A percentile compares a stretch with the other conserved stretches of the same genome.
These are phyloP conservation scores for Drosophila pseudoobscura DNA, from an alignment of 1,140 invertebrate species.

Conservation along the genomic window DNA sequence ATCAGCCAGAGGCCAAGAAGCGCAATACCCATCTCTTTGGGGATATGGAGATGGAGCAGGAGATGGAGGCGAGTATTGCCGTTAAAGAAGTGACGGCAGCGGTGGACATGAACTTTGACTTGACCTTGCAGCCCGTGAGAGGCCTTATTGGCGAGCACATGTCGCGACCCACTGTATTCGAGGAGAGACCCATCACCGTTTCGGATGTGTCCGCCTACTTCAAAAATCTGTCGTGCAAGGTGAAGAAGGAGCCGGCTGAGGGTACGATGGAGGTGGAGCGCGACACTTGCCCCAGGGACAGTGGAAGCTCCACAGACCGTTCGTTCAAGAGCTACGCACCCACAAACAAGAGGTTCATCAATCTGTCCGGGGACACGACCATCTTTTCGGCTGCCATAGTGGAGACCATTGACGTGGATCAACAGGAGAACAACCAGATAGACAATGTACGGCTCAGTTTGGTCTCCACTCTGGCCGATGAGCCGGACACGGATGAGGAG, in stretches of 20 bases:
- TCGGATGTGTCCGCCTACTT: slow-evolving; percentile 62
- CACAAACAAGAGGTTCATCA: slow-evolving; percentile 41
- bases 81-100: neutral
- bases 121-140: slow-evolving; percentile 18
- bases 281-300: slow-evolving; percentile 11
- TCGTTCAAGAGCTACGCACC: slow-evolving; percentile 45
- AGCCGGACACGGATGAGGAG: slow-evolving; percentile 3
- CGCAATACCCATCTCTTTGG: slow-evolving; percentile 14
- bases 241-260: neutral
- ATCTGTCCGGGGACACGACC: slow-evolving; percentile 51
- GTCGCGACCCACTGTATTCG: neutral
- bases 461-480: slow-evolving; percentile 63
- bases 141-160: too few relatives aligned
- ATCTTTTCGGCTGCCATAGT: slow-evolving; percentile 33
- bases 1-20: slow-evolving; percentile 61
- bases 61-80: neutral
- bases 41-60: neutral
- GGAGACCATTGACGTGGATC: slow-evolving; percentile 12
- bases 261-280: neutral
- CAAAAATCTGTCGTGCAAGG: slow-evolving; percentile 11
- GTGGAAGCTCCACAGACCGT: slow-evolving; percentile 38
- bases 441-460: slow-evolving; percentile 59
- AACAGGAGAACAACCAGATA: slow-evolving; percentile 22
- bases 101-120: slow-evolving; percentile 9
- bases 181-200: slow-evolving; percentile 57